phyloP scores from a whole-genome alignment of 2,888 invertebrate species.

The Noctua janthe region DNA sequence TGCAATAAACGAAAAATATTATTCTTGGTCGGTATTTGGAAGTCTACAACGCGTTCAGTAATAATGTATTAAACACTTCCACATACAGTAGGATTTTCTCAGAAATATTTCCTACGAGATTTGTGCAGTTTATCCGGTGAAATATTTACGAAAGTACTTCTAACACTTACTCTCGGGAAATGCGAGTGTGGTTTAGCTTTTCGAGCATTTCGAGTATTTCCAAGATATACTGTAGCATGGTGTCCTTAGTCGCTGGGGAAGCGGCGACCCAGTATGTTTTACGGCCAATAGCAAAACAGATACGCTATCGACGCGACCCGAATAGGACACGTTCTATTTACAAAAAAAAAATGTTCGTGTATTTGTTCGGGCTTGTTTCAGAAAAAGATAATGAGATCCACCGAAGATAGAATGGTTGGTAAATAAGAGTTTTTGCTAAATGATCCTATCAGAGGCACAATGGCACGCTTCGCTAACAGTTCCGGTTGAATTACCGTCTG shows the following conservation, averaged over 20 bases:
- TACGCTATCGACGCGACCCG: conserved; percentile 72
- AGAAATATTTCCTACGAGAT: conserved; percentile 27
- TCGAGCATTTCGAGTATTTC: conserved; percentile 4
- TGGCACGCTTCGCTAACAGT: not conserved
- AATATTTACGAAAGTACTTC: conserved; percentile 36
- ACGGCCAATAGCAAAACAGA: conserved; percentile 64
- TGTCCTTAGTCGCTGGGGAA: conserved; percentile 66
- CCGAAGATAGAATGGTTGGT: not conserved
- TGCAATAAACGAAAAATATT: conserved; percentile 30
- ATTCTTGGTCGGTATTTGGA: conserved; percentile 2
- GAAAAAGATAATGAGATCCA: conserved; percentile 21
- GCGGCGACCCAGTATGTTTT: conserved; percentile 69
- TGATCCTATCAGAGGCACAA: not conserved
- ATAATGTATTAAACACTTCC: conserved; percentile 40
- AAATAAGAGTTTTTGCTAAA: conserved; percentile 7
- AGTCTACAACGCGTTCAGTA: conserved; percentile 1
- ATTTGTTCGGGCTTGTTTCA: conserved; percentile 35
- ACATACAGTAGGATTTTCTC: conserved; percentile 26
- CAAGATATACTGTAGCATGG: conserved; percentile 55
- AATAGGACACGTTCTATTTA: conserved; percentile 60
- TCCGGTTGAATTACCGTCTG: not conserved
- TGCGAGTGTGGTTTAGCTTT: conserved; percentile 19
- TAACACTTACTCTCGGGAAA: conserved; percentile 47
- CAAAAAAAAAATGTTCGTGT: conserved; percentile 46
- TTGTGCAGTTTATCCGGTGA: conserved; percentile 29